A percentile compares a stretch with the other conserved stretches of the same genome.
Conservation (phyloP, 2,113 vertebrate species). For the Phycodurus eques region DNA sequence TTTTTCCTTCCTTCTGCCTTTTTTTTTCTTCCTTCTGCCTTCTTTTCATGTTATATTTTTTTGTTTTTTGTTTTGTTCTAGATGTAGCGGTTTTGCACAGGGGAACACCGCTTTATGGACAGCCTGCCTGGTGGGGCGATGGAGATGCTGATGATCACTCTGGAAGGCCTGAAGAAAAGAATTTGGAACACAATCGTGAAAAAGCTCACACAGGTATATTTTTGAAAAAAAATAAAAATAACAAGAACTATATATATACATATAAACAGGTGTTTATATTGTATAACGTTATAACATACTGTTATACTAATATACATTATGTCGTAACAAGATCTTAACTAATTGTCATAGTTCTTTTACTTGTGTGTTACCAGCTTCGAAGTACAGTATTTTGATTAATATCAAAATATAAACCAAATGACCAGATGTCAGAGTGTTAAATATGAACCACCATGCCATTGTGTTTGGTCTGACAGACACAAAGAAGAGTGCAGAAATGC, state of each 20-base stretch:
- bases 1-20: not conserved
- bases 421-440: not conserved
- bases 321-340: not conserved
- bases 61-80: slow-evolving; percentile 21
- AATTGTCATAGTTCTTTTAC: not conserved
- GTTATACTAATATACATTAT: not conserved
- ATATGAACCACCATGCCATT: not conserved
- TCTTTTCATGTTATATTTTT: not conserved
- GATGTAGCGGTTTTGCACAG: slow-evolving; percentile 83
- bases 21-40: not conserved
- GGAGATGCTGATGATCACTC: slow-evolving; percentile 79
- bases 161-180: slow-evolving; percentile 76
- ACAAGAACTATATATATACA: not conserved
- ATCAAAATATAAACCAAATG: not conserved
- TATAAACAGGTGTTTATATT: no score
- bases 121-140: slow-evolving; percentile 97
- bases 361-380: not conserved
- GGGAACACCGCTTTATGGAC: slow-evolving; percentile 91
- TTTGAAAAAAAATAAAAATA: not conserved
- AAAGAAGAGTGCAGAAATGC: slow-evolving; percentile 59
- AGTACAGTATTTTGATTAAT: not conserved
- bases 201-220: slow-evolving; percentile 70
- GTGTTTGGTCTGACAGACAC: slow-evolving; percentile 37
- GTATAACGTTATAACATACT: not conserved
- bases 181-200: slow-evolving; percentile 74